These are phyloP conservation scores for Ambastaia sidthimunki DNA, from an alignment of 2,797 vertebrate genomes.

Conservation along the genomic window DNA sequence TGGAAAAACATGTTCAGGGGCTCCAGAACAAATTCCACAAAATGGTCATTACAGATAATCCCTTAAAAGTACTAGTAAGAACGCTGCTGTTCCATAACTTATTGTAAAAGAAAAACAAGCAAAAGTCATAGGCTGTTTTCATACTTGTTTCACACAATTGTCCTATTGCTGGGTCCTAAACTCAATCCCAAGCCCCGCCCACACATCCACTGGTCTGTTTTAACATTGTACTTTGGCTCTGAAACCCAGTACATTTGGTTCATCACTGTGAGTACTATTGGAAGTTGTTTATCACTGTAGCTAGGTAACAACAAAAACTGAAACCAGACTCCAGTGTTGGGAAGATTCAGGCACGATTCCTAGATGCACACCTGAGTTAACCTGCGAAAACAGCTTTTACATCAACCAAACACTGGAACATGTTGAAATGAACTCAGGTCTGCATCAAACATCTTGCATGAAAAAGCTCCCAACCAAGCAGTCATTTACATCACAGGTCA, in stretches of 20 bases:
- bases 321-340: background rate
- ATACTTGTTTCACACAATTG: background rate
- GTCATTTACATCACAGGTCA: background rate
- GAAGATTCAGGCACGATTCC: background rate
- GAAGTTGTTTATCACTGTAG: background rate
- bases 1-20: background rate
- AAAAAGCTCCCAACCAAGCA: background rate
- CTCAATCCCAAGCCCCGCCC: background rate
- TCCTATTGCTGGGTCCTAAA: background rate
- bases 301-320: background rate
- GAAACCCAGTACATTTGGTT: background rate
- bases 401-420: background rate
- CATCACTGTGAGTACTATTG: background rate
- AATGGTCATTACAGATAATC: background rate
- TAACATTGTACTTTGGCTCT: background rate
- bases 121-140: background rate
- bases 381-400: background rate
- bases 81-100: background rate
- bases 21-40: background rate
- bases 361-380: background rate
- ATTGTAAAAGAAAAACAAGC: background rate
- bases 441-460: background rate
- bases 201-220: background rate
- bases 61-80: background rate
- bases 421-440: background rate